Evolutionary conservation across 2,888 invertebrate species (phyloP).

Genomic region (Drosophila niveifrons): DNA sequence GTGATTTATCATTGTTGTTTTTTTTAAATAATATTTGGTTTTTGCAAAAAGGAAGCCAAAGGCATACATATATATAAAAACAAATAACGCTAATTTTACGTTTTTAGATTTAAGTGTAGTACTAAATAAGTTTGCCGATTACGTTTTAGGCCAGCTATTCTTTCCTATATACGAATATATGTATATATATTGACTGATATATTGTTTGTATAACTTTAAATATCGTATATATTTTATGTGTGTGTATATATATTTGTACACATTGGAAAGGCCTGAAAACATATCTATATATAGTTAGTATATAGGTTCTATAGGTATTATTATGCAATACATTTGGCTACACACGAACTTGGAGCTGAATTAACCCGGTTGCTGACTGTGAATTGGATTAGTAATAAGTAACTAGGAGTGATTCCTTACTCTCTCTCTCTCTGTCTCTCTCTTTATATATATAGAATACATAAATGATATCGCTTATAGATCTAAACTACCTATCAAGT

Average conservation of each 20-base stretch:
- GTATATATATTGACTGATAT: slow-evolving; percentile 12
- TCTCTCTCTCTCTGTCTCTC: background rate
- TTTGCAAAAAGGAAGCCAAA: slow-evolving; percentile 69
- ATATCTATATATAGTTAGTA: slow-evolving; percentile 38
- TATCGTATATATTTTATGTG: slow-evolving; percentile 42
- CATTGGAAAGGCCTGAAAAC: slow-evolving; percentile 65
- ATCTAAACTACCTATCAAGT: slow-evolving; percentile 47
- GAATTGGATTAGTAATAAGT: slow-evolving; percentile 48
- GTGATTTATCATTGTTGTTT: slow-evolving; percentile 37
- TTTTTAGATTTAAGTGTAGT: slow-evolving; percentile 1
- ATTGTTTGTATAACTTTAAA: slow-evolving; percentile 37
- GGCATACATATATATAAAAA: slow-evolving; percentile 39
- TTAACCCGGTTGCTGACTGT: slow-evolving; percentile 58
- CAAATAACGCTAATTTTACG: slow-evolving; percentile 31
- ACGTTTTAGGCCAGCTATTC: slow-evolving; percentile 32
- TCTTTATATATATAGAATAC: background rate
- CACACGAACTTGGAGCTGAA: slow-evolving; percentile 63
- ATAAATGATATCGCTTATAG: slow-evolving; percentile 10
- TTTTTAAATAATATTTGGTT: slow-evolving; percentile 74
- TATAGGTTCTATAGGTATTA: slow-evolving; percentile 23
- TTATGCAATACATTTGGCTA: slow-evolving; percentile 77
- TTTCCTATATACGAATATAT: slow-evolving; percentile 17
- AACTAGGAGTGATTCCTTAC: slow-evolving; percentile 15
- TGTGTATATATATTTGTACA: slow-evolving; percentile 67
- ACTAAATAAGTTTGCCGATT: slow-evolving; percentile 32